These are phyloP conservation scores for Ochropleura plecta DNA, from an alignment of 2,888 invertebrate genomes.

Conservation along the genomic window DNA sequence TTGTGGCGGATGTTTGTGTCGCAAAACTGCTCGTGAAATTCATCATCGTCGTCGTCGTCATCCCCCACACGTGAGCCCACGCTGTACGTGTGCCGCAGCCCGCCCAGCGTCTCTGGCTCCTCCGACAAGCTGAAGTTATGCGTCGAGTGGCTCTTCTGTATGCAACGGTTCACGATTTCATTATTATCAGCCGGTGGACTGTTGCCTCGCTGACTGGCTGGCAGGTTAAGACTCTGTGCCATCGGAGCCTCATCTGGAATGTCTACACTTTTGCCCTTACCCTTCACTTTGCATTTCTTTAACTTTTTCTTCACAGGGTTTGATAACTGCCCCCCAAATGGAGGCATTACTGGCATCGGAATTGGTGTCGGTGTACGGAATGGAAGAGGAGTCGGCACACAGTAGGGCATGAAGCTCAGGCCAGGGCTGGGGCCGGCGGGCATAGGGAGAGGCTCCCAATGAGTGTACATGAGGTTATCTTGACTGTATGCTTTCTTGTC, in stretches of 20 bases:
- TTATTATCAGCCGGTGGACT: constrained; percentile 68
- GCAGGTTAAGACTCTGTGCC: constrained; percentile 79
- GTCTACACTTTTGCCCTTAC: constrained; percentile 61
- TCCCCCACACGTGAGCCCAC: constrained; percentile 70
- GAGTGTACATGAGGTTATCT: constrained; percentile 69
- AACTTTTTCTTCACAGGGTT: constrained; percentile 44
- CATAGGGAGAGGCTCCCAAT: constrained; percentile 39
- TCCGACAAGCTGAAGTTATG: constrained; percentile 72
- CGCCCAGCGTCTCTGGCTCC: constrained; percentile 62
- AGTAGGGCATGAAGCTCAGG: constrained; percentile 47
- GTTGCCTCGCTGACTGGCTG: constrained; percentile 70
- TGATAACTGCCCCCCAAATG: constrained; percentile 20
- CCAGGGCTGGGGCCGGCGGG: constrained; percentile 41
- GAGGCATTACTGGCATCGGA: constrained; percentile 34
- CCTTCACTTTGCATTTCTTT: constrained; percentile 64
- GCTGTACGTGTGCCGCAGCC: constrained; percentile 70
- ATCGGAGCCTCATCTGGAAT: constrained; percentile 66
- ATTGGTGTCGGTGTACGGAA: constrained; percentile 59
- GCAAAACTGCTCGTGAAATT: constrained; percentile 70
- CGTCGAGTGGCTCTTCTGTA: constrained; percentile 79
- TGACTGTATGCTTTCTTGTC: constrained; percentile 77
- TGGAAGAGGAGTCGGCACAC: constrained; percentile 68
- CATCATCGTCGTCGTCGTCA: constrained; percentile 63
- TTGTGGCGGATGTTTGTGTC: constrained; percentile 87
- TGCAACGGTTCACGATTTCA: constrained; percentile 71